phyloP scores from a whole-genome alignment of 2,113 vertebrate genomes.

The Semnornis frantzii region DNA sequence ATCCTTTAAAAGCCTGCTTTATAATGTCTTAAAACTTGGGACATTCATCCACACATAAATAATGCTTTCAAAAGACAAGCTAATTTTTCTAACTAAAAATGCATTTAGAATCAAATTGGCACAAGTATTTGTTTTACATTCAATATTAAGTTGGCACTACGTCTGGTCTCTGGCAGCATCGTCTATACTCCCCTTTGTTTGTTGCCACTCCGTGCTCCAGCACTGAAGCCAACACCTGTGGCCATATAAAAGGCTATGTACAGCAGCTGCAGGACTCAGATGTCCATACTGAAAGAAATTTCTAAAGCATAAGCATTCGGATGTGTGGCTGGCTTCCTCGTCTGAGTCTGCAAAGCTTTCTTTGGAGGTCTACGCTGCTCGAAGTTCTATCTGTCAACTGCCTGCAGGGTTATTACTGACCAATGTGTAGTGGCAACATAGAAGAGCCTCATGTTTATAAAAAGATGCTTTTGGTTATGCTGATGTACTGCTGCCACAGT shows the following conservation, averaged over 20 bases:
- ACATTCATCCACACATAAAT: constrained; percentile 39
- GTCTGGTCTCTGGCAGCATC: constrained; percentile 72
- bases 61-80: constrained; percentile 66
- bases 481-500: background rate
- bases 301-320: constrained; percentile 75
- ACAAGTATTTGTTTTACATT: constrained; percentile 74
- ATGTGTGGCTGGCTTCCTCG: constrained; percentile 64
- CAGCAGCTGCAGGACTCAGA: constrained; percentile 78
- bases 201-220: constrained; percentile 45
- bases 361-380: constrained; percentile 18
- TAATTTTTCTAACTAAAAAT: constrained; percentile 78
- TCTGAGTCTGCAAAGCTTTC: constrained; percentile 56
- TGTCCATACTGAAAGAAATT: constrained; percentile 70
- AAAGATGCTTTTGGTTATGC: constrained; percentile 5
- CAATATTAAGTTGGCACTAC: constrained; percentile 74
- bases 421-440: background rate
- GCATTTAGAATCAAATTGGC: constrained; percentile 73
- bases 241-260: constrained; percentile 71
- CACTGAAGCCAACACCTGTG: constrained; percentile 78
- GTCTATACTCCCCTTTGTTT: constrained; percentile 76
- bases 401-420: constrained; percentile 22
- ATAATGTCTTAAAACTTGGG: constrained; percentile 40
- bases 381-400: constrained; percentile 19
- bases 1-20: constrained; percentile 45
- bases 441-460: background rate